These are phyloP conservation scores for Drosophila paulistorum DNA, from an alignment of 1,140 invertebrate genomes.

Conservation along the genomic window DNA sequence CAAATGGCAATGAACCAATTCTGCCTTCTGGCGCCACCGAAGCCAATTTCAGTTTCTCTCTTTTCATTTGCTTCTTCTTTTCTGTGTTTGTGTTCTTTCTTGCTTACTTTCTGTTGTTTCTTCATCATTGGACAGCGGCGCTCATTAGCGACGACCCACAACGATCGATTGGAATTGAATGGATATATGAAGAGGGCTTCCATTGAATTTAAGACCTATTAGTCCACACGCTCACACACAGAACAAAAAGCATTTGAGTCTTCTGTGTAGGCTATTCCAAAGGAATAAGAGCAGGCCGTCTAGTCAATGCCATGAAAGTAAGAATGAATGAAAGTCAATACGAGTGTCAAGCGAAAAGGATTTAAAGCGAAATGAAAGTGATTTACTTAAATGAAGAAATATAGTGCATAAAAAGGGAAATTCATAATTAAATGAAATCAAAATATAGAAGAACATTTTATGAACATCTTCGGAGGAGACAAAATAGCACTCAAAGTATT, in stretches of 20 bases:
- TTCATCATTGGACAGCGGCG: background rate
- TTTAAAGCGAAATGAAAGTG: no score
- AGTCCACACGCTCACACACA: background rate
- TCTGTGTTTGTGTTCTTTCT: background rate
- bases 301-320: no score
- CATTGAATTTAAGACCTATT: background rate
- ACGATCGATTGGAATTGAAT: conserved; percentile 5
- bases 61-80: background rate
- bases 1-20: conserved; percentile 24
- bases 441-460: no score
- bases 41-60: conserved; percentile 25
- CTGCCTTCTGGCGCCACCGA: conserved; percentile 10
- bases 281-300: no score
- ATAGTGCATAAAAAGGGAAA: no score
- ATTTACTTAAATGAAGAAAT: no score
- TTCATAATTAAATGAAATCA: no score
- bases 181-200: conserved; percentile 2
- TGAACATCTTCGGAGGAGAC: no score
- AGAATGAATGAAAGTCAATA: no score
- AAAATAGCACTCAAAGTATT: no score
- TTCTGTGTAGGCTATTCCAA: background rate
- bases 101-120: background rate
- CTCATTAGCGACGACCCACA: background rate
- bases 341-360: no score
- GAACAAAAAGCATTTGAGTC: background rate